Percentiles rank a stretch among this genome's conserved stretches.
phyloP scores from a whole-genome alignment of 2,797 vertebrate species.

The Acanthiza pusilla region DNA sequence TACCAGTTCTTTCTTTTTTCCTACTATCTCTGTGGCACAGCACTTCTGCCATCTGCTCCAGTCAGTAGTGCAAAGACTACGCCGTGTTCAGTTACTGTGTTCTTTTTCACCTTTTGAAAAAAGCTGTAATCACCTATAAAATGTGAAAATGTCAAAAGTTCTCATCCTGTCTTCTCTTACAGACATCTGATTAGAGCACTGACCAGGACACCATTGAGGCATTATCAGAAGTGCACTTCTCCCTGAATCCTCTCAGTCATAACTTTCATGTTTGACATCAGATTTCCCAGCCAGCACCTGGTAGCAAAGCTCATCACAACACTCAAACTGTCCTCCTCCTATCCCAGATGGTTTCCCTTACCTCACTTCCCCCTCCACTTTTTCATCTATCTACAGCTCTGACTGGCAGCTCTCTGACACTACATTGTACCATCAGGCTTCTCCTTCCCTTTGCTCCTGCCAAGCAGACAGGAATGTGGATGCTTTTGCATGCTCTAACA shows the following conservation, averaged over 20 bases:
- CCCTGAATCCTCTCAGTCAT: background rate
- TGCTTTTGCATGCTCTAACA: background rate
- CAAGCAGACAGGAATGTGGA: background rate
- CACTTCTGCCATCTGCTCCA: slow-evolving; percentile 22
- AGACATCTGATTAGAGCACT: background rate
- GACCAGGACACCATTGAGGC: background rate
- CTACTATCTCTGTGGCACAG: background rate
- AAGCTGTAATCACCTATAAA: background rate
- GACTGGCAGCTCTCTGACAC: background rate
- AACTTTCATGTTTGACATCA: background rate
- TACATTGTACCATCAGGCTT: background rate
- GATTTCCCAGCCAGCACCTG: background rate
- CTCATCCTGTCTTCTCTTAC: background rate
- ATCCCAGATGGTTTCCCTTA: background rate
- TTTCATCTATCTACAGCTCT: background rate
- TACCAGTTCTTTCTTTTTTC: background rate
- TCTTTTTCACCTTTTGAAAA: background rate
- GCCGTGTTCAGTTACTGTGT: background rate
- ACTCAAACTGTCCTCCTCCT: background rate
- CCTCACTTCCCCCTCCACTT: background rate
- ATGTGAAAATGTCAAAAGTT: background rate
- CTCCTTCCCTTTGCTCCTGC: background rate
- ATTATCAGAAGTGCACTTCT: background rate
- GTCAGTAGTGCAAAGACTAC: background rate
- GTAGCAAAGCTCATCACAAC: background rate